phyloP scores from a whole-genome alignment of 2,888 invertebrate genomes.

The Lasioglossum calceatum region DNA sequence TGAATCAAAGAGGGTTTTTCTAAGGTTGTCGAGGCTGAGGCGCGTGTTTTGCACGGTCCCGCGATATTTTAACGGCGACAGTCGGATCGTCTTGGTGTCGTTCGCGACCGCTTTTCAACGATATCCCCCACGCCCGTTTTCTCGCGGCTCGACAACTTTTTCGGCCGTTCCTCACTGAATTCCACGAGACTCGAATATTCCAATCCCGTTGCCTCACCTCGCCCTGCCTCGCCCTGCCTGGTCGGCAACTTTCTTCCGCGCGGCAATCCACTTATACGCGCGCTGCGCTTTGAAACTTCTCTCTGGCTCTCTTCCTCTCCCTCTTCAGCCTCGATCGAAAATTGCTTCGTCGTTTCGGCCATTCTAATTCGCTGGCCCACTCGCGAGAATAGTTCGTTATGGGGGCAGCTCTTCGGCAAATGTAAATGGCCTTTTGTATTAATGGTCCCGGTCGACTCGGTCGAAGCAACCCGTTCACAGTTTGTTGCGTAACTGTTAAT shows the following conservation, averaged over 20 bases:
- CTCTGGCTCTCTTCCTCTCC: neutral
- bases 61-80: conserved; percentile 71
- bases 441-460: neutral
- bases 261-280: conserved; percentile 46
- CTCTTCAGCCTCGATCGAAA: neutral
- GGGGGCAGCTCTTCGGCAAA: neutral
- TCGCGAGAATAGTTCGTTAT: conserved; percentile 18
- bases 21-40: conserved; percentile 7
- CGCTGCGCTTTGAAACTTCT: conserved; percentile 6
- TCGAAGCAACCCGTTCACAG: neutral
- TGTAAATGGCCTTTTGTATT: conserved; percentile 7
- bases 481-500: conserved; percentile 15
- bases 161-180: conserved; percentile 61
- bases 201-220: conserved; percentile 43
- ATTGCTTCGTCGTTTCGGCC: neutral
- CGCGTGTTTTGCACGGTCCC: conserved; percentile 60
- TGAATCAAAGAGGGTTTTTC: conserved; percentile 47
- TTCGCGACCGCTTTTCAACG: conserved; percentile 65
- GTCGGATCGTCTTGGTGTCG: conserved; percentile 63
- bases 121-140: conserved; percentile 36
- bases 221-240: conserved; percentile 3
- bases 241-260: conserved; percentile 54
- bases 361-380: conserved; percentile 7
- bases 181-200: conserved; percentile 53
- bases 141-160: conserved; percentile 66